phyloP scores from a whole-genome alignment of 2,888 invertebrate species.

The Fragum whitleyi region DNA sequence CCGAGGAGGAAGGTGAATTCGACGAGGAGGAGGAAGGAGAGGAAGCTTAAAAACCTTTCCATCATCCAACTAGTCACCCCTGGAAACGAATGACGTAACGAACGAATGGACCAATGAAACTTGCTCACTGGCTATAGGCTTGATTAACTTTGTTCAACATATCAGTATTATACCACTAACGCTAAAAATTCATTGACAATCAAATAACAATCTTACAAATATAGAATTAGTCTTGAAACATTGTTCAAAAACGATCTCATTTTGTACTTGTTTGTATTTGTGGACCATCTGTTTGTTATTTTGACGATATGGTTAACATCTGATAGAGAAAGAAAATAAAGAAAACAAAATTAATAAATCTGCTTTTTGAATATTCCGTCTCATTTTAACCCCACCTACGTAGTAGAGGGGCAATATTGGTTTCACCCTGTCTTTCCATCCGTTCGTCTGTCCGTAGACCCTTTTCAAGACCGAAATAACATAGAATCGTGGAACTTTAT shows the following conservation, averaged over 20 bases:
- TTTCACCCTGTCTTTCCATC: background rate
- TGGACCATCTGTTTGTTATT: background rate
- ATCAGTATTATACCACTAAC: slow-evolving; percentile 5
- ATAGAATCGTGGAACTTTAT: no score
- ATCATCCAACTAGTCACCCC: slow-evolving; percentile 80
- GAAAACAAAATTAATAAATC: slow-evolving; percentile 5
- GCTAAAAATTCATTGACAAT: background rate
- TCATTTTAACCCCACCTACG: no score
- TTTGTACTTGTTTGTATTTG: background rate
- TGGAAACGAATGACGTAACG: background rate
- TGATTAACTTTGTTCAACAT: background rate
- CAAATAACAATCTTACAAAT: background rate
- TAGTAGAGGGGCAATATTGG: no score
- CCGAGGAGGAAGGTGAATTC: slow-evolving; percentile 86
- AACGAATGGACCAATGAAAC: slow-evolving; percentile 29
- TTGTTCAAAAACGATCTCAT: slow-evolving; percentile 5
- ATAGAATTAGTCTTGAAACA: no score
- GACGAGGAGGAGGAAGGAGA: slow-evolving; percentile 57
- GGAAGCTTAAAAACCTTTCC: slow-evolving; percentile 64
- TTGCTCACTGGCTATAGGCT: slow-evolving; percentile 41
- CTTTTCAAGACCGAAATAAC: no score
- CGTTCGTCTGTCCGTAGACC: background rate
- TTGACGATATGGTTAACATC: slow-evolving; percentile 9
- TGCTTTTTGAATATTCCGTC: background rate
- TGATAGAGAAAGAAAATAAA: background rate